Evolutionary conservation across 2,797 vertebrate species (phyloP).

Genomic region (Enteromius viviparus): DNA sequence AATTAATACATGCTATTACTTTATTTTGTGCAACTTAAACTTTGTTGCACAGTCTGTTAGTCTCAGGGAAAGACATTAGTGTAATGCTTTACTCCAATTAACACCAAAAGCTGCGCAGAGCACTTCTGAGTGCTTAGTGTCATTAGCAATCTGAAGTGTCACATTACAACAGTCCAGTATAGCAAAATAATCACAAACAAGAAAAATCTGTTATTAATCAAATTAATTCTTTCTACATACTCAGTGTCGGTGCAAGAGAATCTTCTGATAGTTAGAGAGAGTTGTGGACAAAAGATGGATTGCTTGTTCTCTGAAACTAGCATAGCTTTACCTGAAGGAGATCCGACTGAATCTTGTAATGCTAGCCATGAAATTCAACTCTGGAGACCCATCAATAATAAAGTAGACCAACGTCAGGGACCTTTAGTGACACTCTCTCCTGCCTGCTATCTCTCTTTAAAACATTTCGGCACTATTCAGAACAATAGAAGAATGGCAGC

Average conservation of each 20-base stretch:
- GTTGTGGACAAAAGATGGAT: constrained; percentile 27
- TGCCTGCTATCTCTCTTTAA: constrained; percentile 42
- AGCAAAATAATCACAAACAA: background rate
- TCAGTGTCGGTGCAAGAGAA: background rate
- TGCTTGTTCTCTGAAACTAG: constrained; percentile 24
- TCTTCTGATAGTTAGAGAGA: background rate
- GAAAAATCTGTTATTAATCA: background rate
- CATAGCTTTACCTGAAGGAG: constrained; percentile 43
- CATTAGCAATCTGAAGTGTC: constrained; percentile 26
- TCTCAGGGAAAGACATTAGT: background rate
- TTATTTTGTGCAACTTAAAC: background rate
- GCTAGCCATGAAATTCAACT: constrained; percentile 63
- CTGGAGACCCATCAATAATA: constrained; percentile 64
- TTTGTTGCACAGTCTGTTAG: background rate
- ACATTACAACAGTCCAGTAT: background rate
- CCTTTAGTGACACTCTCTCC: constrained; percentile 53
- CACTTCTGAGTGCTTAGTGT: constrained; percentile 25
- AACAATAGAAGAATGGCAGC: constrained; percentile 19
- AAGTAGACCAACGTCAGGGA: constrained; percentile 57
- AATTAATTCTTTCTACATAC: background rate
- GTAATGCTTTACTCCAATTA: background rate
- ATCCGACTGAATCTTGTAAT: constrained; percentile 57
- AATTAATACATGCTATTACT: background rate
- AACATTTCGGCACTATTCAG: background rate
- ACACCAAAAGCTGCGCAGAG: constrained; percentile 6